These are phyloP conservation scores for Sciurus carolinensis DNA, from an alignment of 2,797 vertebrate genomes.

Conservation along the genomic window DNA sequence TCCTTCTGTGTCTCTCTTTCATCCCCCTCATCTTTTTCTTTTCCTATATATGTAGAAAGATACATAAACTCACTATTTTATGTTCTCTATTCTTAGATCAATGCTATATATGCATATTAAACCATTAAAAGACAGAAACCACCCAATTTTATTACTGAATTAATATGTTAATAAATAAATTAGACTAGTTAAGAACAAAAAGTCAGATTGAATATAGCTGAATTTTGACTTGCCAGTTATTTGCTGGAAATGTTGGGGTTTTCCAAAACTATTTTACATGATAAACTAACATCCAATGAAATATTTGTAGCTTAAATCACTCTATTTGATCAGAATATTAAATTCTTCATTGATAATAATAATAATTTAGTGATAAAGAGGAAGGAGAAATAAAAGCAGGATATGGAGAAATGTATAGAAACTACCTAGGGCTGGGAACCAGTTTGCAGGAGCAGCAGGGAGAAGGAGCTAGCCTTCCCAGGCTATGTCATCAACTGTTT, in stretches of 20 bases:
- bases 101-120: neutral
- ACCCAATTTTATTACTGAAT: neutral
- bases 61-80: neutral
- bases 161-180: conserved; percentile 33
- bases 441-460: neutral
- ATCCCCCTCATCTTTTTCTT: too few species aligned
- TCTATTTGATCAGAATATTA: neutral
- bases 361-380: neutral
- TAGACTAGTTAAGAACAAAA: conserved; percentile 37
- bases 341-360: neutral
- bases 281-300: neutral
- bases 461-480: neutral
- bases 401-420: neutral
- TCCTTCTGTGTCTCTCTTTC: neutral
- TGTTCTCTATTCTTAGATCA: conserved; percentile 8
- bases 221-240: neutral
- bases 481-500: neutral
- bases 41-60: neutral
- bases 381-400: neutral
- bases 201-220: neutral
- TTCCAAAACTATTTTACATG: conserved; percentile 23
- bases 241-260: neutral
- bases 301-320: conserved; percentile 30
- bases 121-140: neutral
- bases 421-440: neutral